Evolutionary conservation across 2,113 vertebrate genomes (phyloP), one percentile per base, ranked within the genome.

Genomic region (Neoarius graeffei): DNA sequence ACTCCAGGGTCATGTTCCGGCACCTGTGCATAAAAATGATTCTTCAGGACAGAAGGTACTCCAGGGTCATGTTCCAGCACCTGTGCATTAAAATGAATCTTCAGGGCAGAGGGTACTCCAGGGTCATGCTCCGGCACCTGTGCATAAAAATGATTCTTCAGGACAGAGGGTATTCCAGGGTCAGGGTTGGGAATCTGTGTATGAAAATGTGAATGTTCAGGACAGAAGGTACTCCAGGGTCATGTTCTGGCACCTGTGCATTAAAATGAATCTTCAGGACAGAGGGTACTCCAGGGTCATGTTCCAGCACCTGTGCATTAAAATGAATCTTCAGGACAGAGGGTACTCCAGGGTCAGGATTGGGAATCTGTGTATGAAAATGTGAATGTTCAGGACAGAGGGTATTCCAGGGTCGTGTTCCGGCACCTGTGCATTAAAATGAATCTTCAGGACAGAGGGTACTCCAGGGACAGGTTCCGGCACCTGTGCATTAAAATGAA

Each of bases 11-110:
- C 5, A 35, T 1, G 25, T 17, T 35, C 35, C 7, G 10, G 73
- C 25, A 25, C 1, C 3, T 54, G 50, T 54, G 50, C 11, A n/a
- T 14, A 54, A n/a, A n/a, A 7, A 52, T 25, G 19, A 7, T 3
- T 35, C 30, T 35, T 35, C 30, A 35, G 30, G 30, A 35, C 30
- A 35, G 30, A 35, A 1, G 1, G 35, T 35, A 35, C 35, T 35
- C 35, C 4, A 10, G 35, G 69, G 1, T 1, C 13, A 9, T 0
- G n/a, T 2, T 35, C 35, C 0, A 0, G 5, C 19, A 14, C 4
- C 27, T 42, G 69, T 73, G 69, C 6, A 73, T 42, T 6, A 42
- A 42, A 71, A n/a, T n/a, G n/a, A n/a, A 71, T 71, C 5, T 35
- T 4, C 27, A 69, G n/a, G 9, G 27, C n/a, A 42, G 42, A 42